Percentiles rank a stretch among this genome's conserved stretches.
Conservation (phyloP, 2,888 invertebrate genomes). For the Chrysomela aeneicollis region DNA sequence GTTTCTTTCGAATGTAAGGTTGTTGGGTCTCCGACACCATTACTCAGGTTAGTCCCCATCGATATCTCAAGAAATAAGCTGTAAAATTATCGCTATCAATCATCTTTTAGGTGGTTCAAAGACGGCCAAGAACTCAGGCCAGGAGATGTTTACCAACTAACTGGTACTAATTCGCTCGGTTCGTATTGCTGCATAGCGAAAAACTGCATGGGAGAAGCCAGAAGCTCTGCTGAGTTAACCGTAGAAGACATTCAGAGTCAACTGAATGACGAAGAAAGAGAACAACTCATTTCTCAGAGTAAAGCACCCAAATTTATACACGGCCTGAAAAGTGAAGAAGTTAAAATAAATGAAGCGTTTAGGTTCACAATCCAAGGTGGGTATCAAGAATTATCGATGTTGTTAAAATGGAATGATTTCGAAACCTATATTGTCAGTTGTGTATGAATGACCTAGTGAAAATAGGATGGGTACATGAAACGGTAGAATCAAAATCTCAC, state of each 20-base stretch:
- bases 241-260: slow-evolving; percentile 92
- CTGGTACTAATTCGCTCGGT: slow-evolving; percentile 88
- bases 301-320: slow-evolving; percentile 85
- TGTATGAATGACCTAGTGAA: too few species aligned
- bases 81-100: not conserved
- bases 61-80: not conserved
- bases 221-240: slow-evolving; percentile 85
- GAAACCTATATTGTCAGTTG: slow-evolving; percentile 22
- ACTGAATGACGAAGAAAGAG: slow-evolving; percentile 83
- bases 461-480: too few species aligned
- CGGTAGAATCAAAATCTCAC: too few species aligned
- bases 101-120: slow-evolving; percentile 80
- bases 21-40: slow-evolving; percentile 89
- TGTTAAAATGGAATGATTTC: not conserved
- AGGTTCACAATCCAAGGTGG: slow-evolving; percentile 82
- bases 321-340: slow-evolving; percentile 83
- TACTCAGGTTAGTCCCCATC: slow-evolving; percentile 59
- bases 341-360: slow-evolving; percentile 82
- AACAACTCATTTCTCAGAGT: slow-evolving; percentile 76
- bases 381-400: not conserved
- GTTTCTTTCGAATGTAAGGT: slow-evolving; percentile 95
- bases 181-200: slow-evolving; percentile 89
- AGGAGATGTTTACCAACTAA: slow-evolving; percentile 90
- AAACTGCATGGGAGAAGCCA: slow-evolving; percentile 91
- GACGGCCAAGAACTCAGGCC: slow-evolving; percentile 91